Evolutionary conservation across 2,797 vertebrate genomes (phyloP).

Genomic region (Poeciliopsis presidionis): DNA sequence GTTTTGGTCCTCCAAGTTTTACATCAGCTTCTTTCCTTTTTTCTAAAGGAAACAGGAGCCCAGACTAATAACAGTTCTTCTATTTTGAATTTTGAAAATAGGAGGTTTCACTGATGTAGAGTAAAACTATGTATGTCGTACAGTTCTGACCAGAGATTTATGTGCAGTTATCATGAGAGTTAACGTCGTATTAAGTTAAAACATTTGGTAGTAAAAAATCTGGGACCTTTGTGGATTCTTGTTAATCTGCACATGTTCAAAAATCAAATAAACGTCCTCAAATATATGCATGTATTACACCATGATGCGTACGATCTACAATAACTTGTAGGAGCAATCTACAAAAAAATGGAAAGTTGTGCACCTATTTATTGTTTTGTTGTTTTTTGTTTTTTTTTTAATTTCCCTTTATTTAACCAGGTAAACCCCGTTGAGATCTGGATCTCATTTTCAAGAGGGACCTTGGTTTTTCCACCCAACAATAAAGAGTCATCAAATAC

Average conservation of each 20-base stretch:
- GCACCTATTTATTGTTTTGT: background rate
- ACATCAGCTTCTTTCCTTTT: background rate
- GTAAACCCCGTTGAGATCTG: too few relatives aligned
- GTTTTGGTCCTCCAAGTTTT: conserved; percentile 35
- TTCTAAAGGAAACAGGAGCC: background rate
- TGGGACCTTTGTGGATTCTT: background rate
- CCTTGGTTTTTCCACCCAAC: background rate
- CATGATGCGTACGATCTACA: too few relatives aligned
- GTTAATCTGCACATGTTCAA: background rate
- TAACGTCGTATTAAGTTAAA: background rate
- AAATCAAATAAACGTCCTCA: background rate
- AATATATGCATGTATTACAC: background rate
- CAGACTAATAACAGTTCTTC: background rate
- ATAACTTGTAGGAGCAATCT: too few relatives aligned
- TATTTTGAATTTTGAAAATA: background rate
- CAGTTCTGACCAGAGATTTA: background rate
- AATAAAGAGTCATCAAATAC: background rate
- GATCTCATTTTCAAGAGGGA: too few relatives aligned
- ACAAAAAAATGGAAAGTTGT: background rate
- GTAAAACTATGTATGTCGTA: background rate
- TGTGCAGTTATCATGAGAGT: background rate
- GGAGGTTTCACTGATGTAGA: background rate
- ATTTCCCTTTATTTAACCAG: too few relatives aligned
- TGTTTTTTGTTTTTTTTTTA: background rate
- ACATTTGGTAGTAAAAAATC: background rate